Evolutionary conservation across 2,113 vertebrate genomes (phyloP).

Genomic region (Ameiurus melas): DNA sequence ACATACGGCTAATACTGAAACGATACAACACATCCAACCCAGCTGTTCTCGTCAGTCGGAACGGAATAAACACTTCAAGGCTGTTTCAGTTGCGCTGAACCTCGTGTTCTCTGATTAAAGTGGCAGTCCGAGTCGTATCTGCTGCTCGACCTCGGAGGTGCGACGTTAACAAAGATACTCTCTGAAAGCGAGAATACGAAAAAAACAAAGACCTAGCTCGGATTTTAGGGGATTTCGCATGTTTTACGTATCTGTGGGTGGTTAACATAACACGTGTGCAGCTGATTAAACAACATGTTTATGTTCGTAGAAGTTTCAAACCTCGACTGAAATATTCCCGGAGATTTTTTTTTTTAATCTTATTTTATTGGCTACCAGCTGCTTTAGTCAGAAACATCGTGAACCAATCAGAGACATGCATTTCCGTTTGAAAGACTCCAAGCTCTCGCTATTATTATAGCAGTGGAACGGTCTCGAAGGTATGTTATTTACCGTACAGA

Average conservation of each 20-base stretch:
- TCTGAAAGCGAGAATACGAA: neutral
- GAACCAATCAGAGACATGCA: no score
- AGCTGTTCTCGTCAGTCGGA: neutral
- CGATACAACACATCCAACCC: neutral
- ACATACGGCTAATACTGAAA: no score
- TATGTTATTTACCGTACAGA: neutral
- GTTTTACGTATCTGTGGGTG: neutral
- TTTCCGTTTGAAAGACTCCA: no score
- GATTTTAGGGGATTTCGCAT: neutral
- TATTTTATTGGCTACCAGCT: neutral
- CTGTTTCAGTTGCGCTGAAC: neutral
- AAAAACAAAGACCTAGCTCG: no score
- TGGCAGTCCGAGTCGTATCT: slow-evolving; percentile 5
- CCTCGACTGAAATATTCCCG: neutral
- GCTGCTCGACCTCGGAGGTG: neutral
- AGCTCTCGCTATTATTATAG: no score
- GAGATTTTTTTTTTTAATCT: neutral
- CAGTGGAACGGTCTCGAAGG: neutral
- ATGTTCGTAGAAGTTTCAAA: neutral
- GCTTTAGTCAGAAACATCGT: neutral
- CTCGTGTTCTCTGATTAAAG: slow-evolving; percentile 31
- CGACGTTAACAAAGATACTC: neutral
- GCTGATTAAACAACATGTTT: neutral
- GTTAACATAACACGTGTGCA: neutral
- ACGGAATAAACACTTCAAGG: neutral